A percentile compares a stretch with the other conserved stretches of the same genome.
phyloP scores from a whole-genome alignment of 2,113 vertebrate genomes.

The Cervus canadensis region DNA sequence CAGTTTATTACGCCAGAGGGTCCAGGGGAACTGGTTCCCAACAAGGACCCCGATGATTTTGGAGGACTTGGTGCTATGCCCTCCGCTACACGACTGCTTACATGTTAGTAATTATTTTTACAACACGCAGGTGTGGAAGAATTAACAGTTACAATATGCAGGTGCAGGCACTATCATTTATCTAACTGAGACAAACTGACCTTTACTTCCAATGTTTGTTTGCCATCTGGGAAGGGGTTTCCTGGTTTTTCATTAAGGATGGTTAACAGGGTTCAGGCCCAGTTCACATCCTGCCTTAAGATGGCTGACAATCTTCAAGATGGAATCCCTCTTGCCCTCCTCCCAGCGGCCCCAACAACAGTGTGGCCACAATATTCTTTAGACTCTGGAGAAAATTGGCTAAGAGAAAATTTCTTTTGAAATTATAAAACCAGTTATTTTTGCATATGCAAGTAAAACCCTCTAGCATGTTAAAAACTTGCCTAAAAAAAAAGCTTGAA shows the following conservation, averaged over 20 bases:
- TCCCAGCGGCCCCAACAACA: background rate
- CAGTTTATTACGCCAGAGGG: too few relatives aligned
- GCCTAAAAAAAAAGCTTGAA: background rate
- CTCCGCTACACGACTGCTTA: background rate
- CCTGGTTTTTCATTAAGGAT: background rate
- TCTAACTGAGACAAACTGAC: background rate
- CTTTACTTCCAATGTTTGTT: background rate
- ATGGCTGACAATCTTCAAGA: background rate
- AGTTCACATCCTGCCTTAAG: background rate
- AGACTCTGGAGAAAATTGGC: background rate
- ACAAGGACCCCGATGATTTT: background rate
- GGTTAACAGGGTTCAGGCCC: background rate
- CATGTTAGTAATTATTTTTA: background rate
- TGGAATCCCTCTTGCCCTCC: background rate
- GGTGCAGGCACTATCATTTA: fast-evolving
- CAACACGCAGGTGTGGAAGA: background rate
- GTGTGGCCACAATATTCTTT: background rate
- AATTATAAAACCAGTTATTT: background rate
- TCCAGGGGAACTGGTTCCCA: background rate
- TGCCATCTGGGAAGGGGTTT: background rate
- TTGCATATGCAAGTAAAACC: background rate
- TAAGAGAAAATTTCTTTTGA: background rate
- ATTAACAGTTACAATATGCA: background rate
- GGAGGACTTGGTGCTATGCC: background rate
- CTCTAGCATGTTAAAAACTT: background rate